These are phyloP conservation scores for Zoanthus solanderi DNA, from an alignment of 92 coral and sea anemone genomes.

Conservation along the genomic window DNA sequence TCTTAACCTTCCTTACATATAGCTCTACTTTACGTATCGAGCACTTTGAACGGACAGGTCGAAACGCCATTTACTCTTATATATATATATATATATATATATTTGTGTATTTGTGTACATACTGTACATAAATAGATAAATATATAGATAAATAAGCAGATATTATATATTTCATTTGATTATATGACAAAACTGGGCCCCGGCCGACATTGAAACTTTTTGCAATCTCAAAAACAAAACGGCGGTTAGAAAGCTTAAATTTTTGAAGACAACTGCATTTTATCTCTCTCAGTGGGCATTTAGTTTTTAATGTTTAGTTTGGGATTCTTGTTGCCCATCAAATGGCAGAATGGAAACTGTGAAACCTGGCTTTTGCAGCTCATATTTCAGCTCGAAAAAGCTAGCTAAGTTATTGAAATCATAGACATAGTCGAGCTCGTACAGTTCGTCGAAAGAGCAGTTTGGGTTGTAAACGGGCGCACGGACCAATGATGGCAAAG, in stretches of 20 bases:
- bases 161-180: no score
- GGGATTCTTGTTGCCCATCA: constrained; percentile 52
- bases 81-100: no score
- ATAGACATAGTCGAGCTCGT: constrained; percentile 40
- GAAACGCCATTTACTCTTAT: no score
- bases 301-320: constrained; percentile 9
- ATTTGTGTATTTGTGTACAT: no score
- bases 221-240: constrained; percentile 8
- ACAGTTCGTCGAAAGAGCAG: not conserved
- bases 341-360: constrained; percentile 36
- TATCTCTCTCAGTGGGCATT: not conserved
- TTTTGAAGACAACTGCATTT: constrained; percentile 21
- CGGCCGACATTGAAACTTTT: no score
- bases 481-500: constrained; percentile 63
- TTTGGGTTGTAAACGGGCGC: constrained; percentile 56
- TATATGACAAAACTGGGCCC: no score
- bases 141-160: no score
- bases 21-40: no score
- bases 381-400: constrained; percentile 27
- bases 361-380: constrained; percentile 43
- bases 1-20: no score
- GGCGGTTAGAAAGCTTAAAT: constrained; percentile 18
- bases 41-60: no score
- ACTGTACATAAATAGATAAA: no score
- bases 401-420: not conserved